These are phyloP conservation scores for Caradrina clavipalpis DNA, from an alignment of 2,888 invertebrate species.

Conservation along the genomic window DNA sequence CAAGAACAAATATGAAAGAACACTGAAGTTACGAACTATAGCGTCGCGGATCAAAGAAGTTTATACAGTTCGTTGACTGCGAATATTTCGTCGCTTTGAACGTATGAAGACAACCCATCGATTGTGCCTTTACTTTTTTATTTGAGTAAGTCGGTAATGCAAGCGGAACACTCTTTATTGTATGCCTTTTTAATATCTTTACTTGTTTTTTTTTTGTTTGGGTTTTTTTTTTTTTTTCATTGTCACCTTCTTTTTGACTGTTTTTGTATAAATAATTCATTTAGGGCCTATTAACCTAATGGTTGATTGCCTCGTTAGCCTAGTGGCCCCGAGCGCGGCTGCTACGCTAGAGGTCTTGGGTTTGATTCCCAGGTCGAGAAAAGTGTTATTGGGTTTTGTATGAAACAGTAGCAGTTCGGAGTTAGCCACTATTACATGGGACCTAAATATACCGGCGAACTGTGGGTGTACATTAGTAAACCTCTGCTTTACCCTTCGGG, in stretches of 20 bases:
- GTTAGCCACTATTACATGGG: no score
- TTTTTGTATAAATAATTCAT: no score
- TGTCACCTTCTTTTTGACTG: neutral
- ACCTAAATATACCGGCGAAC: no score
- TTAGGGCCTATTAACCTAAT: no score
- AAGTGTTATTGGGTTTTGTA: no score
- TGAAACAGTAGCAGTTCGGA: no score
- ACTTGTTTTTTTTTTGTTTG: neutral
- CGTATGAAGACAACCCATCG: conserved; percentile 52
- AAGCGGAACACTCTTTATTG: conserved; percentile 40
- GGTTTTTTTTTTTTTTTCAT: neutral
- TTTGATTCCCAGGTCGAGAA: no score
- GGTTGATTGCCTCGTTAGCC: no score
- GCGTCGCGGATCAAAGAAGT: conserved; percentile 69
- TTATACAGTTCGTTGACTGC: conserved; percentile 64
- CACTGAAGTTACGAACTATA: conserved; percentile 47
- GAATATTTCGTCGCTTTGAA: conserved; percentile 66
- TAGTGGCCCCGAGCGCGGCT: no score
- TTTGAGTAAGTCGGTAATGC: conserved; percentile 47
- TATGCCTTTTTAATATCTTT: conserved; percentile 26
- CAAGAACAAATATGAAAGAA: conserved; percentile 57
- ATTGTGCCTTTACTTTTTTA: conserved; percentile 47
- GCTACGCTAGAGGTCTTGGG: no score
- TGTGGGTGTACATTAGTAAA: no score
- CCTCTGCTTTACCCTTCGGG: no score